These are phyloP conservation scores for Drosophila percnosoma DNA, from an alignment of 2,888 invertebrate genomes.

Conservation along the genomic window DNA sequence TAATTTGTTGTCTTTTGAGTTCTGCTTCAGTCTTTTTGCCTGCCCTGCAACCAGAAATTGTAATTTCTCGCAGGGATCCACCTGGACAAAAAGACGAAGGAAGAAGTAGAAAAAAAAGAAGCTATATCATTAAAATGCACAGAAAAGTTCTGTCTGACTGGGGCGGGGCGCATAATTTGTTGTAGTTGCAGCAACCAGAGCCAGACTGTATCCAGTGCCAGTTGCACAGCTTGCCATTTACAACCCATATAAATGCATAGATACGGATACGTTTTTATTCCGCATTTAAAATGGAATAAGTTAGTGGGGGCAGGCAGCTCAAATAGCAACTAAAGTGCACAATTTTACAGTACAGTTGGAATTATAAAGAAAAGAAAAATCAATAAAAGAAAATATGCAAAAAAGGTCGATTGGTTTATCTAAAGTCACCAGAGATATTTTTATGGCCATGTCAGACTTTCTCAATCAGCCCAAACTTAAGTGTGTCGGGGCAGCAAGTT, in stretches of 20 bases:
- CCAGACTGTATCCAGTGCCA: background rate
- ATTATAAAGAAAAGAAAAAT: background rate
- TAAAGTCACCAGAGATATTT: background rate
- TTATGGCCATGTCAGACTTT: background rate
- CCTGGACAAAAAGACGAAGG: slow-evolving; percentile 22
- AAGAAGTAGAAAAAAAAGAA: background rate
- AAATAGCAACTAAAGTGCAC: slow-evolving; percentile 1
- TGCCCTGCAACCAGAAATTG: slow-evolving; percentile 36
- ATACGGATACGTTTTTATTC: slow-evolving; percentile 24
- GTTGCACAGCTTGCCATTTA: slow-evolving; percentile 21
- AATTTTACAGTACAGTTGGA: background rate
- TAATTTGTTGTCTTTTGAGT: slow-evolving; percentile 40
- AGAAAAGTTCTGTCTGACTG: slow-evolving; percentile 34
- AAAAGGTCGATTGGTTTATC: background rate
- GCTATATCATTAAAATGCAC: slow-evolving; percentile 47
- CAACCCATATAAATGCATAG: slow-evolving; percentile 54
- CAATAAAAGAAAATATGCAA: background rate
- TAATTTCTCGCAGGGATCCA: slow-evolving; percentile 28
- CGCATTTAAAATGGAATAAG: slow-evolving; percentile 52
- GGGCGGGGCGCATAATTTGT: slow-evolving; percentile 54
- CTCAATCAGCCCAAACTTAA: background rate
- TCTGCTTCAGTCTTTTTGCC: slow-evolving; percentile 20
- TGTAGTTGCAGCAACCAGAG: slow-evolving; percentile 5
- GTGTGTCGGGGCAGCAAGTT: background rate
- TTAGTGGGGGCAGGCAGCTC: slow-evolving; percentile 4